These are phyloP conservation scores for Leptobrachium ailaonicum DNA, from an alignment of 2,113 vertebrate species.

Conservation along the genomic window DNA sequence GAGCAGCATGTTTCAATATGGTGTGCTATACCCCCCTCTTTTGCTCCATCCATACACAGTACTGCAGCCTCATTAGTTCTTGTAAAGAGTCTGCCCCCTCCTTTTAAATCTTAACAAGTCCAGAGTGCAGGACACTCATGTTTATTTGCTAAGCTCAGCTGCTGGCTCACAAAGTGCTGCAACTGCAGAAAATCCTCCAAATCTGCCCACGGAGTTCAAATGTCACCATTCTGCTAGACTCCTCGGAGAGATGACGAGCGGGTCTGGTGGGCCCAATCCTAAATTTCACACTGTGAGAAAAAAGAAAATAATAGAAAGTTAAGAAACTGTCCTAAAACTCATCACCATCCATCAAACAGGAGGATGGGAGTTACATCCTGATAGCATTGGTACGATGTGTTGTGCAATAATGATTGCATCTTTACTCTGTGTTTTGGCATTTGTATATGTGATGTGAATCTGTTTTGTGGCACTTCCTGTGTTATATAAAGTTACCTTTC, in stretches of 20 bases:
- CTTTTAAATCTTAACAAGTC: slow-evolving; percentile 45
- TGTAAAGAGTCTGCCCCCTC: slow-evolving; percentile 34
- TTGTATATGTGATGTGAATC: no score
- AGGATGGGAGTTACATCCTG: no score
- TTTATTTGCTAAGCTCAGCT: slow-evolving; percentile 51
- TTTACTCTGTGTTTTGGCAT: no score
- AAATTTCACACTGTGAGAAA: no score
- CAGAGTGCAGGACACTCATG: slow-evolving; percentile 41
- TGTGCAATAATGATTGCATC: no score
- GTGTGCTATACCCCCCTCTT: neutral
- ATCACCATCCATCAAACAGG: no score
- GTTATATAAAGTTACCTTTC: no score
- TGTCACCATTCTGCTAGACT: slow-evolving; percentile 29
- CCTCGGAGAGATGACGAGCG: slow-evolving; percentile 12
- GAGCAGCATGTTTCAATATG: slow-evolving; percentile 1
- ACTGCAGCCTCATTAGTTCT: slow-evolving; percentile 47
- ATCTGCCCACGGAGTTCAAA: slow-evolving; percentile 47
- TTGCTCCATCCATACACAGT: neutral
- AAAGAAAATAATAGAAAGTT: no score
- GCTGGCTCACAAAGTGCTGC: slow-evolving; percentile 41
- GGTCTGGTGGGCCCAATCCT: neutral
- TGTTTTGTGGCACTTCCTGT: no score
- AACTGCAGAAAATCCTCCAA: slow-evolving; percentile 31
- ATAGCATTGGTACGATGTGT: no score
- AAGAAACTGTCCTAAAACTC: no score